phyloP scores from a whole-genome alignment of 2,797 vertebrate species.

The Hoplostethus atlanticus region DNA sequence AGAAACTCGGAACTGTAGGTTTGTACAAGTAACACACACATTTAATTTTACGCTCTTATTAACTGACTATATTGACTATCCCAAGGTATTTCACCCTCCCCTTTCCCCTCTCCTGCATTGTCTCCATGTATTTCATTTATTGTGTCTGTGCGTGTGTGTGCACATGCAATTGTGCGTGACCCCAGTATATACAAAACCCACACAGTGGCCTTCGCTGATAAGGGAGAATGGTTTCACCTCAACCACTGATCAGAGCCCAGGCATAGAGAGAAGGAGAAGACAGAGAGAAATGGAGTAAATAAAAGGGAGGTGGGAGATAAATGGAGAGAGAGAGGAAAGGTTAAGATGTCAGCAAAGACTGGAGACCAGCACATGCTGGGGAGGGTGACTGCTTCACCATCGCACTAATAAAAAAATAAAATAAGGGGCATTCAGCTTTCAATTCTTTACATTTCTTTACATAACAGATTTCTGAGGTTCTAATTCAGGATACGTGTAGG shows the following conservation, averaged over 20 bases:
- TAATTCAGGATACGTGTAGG: not conserved
- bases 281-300: conserved; percentile 38
- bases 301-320: conserved; percentile 11
- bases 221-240: conserved; percentile 43
- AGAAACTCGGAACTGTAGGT: not conserved
- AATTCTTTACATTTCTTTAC: not conserved
- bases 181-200: conserved; percentile 26
- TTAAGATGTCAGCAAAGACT: conserved; percentile 17
- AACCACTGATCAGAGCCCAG: conserved; percentile 19
- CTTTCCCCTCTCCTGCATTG: conserved; percentile 7
- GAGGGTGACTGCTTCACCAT: conserved; percentile 6
- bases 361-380: not conserved
- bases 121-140: not conserved
- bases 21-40: conserved; percentile 1
- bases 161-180: conserved; percentile 30
- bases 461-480: no score
- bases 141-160: conserved; percentile 20
- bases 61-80: not conserved
- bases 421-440: no score
- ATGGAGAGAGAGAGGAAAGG: no score
- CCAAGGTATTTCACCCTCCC: not conserved
- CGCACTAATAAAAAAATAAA: not conserved
- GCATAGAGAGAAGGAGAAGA: conserved; percentile 28
- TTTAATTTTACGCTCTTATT: not conserved
- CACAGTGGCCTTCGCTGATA: conserved; percentile 49